Base-by-base conservation (phyloP, 1,140 invertebrate species). In the Helicoverpa armigera region DNA sequence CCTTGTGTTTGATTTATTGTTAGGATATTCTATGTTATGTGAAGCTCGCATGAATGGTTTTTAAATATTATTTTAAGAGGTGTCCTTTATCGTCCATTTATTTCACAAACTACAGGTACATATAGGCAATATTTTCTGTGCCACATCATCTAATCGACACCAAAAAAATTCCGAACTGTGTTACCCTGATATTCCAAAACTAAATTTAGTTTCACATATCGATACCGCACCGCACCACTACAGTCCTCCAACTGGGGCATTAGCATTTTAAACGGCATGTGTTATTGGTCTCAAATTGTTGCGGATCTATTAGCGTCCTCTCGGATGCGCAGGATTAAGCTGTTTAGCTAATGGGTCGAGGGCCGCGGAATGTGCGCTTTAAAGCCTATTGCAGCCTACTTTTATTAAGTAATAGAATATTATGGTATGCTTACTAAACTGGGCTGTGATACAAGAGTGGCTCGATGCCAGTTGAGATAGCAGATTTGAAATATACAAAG, bases 211-310 rank as follows among this genome's bases (percentile, higher is more conserved):
- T n/a, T n/a, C 10, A 18, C 65, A 51, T 53, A 50, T 16, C 48
- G 48, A 53, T 50, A 18, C 72, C 29, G 2, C 9, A 10, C 43
- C 72, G 56, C 60, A 51, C 51, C 74, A 31, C 58, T 63, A 76
- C 35, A 12, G 10, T 18, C n/a, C 12, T 69, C 65, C 50, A 50
- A 82, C 80, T 79, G 53, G 56, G 43, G 18, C 51, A 84, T 84
- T 84, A 65, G 81, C 76, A 83, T 83, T 83, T 79, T 70, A 83
- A 83, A 69, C 79, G 67, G 65, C 65, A 72, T 63, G 61, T 78
- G 74, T 82, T 82, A 82, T 82, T 77, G 54, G 67, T 31, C 50
- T 69, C 54, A 67, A 72, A 82, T 76, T 76, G 67, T 61, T 76
- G 53, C 43, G 74, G 54, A 76, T 50, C 73, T 78, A 77, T 82